These are phyloP conservation scores for Aegotheles bennettii DNA, from an alignment of 2,113 vertebrate species.

Conservation along the genomic window DNA sequence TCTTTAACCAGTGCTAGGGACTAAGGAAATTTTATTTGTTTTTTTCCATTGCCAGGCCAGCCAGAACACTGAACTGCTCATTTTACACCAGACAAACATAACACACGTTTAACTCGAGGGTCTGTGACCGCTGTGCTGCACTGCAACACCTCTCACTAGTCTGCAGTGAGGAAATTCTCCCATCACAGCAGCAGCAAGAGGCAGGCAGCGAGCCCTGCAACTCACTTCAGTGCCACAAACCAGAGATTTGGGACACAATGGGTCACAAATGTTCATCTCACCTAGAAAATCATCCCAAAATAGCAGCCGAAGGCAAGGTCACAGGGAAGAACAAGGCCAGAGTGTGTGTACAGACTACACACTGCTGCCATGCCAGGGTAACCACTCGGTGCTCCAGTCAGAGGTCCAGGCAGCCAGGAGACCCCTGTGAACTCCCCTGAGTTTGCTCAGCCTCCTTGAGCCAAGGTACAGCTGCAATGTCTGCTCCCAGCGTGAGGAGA, in stretches of 20 bases:
- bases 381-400: background rate
- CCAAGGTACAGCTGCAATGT: rapidly evolving
- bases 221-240: background rate
- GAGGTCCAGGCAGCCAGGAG: background rate
- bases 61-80: background rate
- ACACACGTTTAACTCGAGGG: background rate
- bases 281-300: background rate
- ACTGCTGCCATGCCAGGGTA: background rate
- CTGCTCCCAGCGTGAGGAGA: rapidly evolving
- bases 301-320: background rate
- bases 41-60: background rate
- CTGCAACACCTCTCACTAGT: background rate
- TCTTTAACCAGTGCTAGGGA: background rate
- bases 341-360: rapidly evolving
- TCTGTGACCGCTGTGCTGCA: background rate
- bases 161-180: background rate
- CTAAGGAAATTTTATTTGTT: background rate
- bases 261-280: background rate
- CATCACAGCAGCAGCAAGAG: background rate
- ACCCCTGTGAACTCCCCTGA: rapidly evolving
- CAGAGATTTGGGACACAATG: background rate
- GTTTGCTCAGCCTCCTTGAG: background rate
- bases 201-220: background rate
- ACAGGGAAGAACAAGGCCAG: background rate
- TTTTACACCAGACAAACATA: background rate